Base-by-base conservation (phyloP, 1,140 invertebrate genomes). In the Fragariocoptes setiger region DNA sequence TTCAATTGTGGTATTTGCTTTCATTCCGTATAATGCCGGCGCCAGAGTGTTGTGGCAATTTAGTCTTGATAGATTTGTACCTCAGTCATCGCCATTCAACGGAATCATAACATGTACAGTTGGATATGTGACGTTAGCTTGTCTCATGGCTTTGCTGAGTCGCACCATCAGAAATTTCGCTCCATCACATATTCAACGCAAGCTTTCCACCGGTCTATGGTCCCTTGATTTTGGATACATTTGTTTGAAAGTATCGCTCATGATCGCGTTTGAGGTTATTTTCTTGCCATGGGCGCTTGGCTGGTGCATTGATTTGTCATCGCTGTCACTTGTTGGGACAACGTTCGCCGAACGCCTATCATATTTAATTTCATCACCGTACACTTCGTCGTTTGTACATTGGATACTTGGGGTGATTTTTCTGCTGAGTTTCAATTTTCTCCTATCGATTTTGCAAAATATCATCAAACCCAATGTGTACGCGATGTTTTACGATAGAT, bases 341-440 rank as follows among this genome's bases (percentile, higher is more conserved):
- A 78, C 76, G 4, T 59, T 88, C 38, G 55, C 64, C 46, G 63
- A 65, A 42, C 54, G 88, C 36, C 73, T 88, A 56, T 66, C 70
- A 0, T 79, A 75, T 44, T 86, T 95, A 48, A 68, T 71, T 46
- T 74, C 80, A 0, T 49, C 51, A n/a, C 88, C 90, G 0, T 82
- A 82, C 35, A 92, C 86, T 0, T 86, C 79, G 0, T 80, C 94
- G 66, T 97, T 97, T 53, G 74, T 95, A 39, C 88, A 97, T 57
- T 97, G 90, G 90, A 66, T 95, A 8, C 76, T 88, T n/a, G 88
- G 88, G 40, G 94, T 95, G 83, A 73, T 97, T 1, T 97, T 92
- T 57, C 83, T 97, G 14, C n/a, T n/a, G n/a, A n/a, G n/a, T n/a
- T 97, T 97, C 57, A 97, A 99, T 59, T 95, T 95, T 55, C 82